phyloP scores from a whole-genome alignment of 2,113 vertebrate genomes.

The Myrmecobius fasciatus region DNA sequence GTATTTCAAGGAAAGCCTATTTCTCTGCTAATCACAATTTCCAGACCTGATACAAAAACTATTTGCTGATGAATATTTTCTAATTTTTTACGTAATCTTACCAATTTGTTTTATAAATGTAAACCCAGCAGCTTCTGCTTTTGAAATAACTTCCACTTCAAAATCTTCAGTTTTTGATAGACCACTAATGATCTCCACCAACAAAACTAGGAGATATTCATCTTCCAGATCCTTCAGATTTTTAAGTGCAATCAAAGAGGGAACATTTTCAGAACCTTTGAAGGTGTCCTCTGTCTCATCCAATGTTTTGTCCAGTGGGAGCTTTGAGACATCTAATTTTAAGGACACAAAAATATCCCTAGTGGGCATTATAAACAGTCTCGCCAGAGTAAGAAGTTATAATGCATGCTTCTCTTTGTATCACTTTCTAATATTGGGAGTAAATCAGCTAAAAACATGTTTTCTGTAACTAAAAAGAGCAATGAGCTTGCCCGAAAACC shows the following conservation, averaged over 20 bases:
- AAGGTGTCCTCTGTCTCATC: slow-evolving; percentile 32
- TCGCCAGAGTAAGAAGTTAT: slow-evolving; percentile 23
- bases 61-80: not conserved
- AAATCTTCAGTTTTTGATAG: slow-evolving; percentile 79
- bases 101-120: slow-evolving; percentile 84
- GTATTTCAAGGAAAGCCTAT: not conserved
- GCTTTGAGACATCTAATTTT: slow-evolving; percentile 71
- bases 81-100: slow-evolving; percentile 74
- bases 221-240: slow-evolving; percentile 78
- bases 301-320: slow-evolving; percentile 29
- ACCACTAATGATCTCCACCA: slow-evolving; percentile 87
- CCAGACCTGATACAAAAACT: not conserved
- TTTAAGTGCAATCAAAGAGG: slow-evolving; percentile 82
- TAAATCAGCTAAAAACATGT: slow-evolving; percentile 29
- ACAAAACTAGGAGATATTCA: slow-evolving; percentile 77
- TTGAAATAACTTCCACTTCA: slow-evolving; percentile 87
- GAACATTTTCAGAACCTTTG: slow-evolving; percentile 5
- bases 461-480: slow-evolving; percentile 54
- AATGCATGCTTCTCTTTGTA: not conserved
- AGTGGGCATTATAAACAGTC: not conserved
- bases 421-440: slow-evolving; percentile 15
- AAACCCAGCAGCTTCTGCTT: slow-evolving; percentile 83
- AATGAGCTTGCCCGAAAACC: not conserved
- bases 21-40: not conserved
- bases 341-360: slow-evolving; percentile 35